A percentile compares a stretch with the other conserved stretches of the same genome.
These are phyloP conservation scores for Anthoscopus minutus DNA, from an alignment of 2,113 vertebrate genomes.

Conservation along the genomic window DNA sequence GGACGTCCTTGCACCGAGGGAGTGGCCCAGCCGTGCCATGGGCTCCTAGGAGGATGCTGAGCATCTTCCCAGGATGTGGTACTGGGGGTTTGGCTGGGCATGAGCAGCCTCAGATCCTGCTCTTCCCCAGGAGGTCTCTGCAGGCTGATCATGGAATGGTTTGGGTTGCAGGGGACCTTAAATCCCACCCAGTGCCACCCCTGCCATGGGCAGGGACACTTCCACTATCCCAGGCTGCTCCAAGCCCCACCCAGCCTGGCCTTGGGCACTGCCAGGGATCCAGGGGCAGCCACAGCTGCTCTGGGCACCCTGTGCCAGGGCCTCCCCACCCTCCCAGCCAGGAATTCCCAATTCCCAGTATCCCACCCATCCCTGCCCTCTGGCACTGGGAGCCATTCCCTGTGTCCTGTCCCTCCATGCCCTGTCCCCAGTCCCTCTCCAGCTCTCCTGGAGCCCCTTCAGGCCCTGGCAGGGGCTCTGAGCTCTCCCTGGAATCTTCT, in stretches of 20 bases:
- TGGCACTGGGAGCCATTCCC: neutral
- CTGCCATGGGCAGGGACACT: neutral
- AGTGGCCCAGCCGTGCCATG: neutral
- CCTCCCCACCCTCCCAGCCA: fast-evolving
- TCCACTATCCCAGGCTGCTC: fast-evolving
- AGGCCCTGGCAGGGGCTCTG: neutral
- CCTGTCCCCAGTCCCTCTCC: neutral
- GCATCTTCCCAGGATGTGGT: neutral
- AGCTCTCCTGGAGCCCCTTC: neutral
- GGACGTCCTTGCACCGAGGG: neutral
- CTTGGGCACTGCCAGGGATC: neutral
- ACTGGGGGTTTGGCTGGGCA: neutral
- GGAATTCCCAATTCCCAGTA: fast-evolving
- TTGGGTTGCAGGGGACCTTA: neutral
- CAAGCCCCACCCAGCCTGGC: fast-evolving
- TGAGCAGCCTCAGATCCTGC: neutral
- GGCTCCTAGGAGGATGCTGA: neutral
- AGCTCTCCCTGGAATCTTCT: neutral
- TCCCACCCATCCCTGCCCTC: neutral
- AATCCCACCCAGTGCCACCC: fast-evolving
- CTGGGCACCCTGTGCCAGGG: neutral
- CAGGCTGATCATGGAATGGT: neutral
- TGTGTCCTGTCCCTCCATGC: neutral
- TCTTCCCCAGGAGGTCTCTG: neutral
- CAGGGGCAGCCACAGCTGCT: neutral